phyloP scores from a whole-genome alignment of 2,888 invertebrate species.

The Augochlorella aurata region DNA sequence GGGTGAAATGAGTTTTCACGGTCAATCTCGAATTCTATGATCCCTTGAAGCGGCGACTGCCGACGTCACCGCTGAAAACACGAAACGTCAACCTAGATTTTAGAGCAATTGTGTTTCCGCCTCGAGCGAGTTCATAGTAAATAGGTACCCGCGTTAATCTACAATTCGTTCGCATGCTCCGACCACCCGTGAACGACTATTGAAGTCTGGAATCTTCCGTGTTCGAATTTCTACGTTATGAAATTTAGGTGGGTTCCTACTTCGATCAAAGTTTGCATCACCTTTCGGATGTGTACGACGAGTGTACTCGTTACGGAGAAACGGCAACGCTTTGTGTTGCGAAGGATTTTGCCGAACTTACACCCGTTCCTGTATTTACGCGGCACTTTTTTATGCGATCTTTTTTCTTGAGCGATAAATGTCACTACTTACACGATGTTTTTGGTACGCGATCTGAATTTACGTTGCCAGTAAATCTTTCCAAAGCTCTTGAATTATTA shows the following conservation, averaged over 20 bases:
- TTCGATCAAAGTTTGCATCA: constrained; percentile 28
- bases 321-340: too few species aligned
- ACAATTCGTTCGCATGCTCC: not conserved
- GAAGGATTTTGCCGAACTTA: too few species aligned
- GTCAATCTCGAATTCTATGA: constrained; percentile 13
- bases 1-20: constrained; percentile 38
- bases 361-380: too few species aligned
- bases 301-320: too few species aligned
- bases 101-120: not conserved
- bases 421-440: too few species aligned
- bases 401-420: too few species aligned
- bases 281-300: too few species aligned
- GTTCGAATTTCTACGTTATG: not conserved
- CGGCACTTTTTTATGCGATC: too few species aligned
- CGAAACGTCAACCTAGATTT: constrained; percentile 1
- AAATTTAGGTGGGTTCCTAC: constrained; percentile 37
- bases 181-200: not conserved
- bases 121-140: not conserved
- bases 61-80: not conserved
- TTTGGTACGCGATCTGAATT: too few species aligned
- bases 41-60: not conserved
- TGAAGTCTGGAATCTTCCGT: not conserved
- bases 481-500: too few species aligned
- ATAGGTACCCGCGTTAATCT: not conserved
- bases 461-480: too few species aligned